Percentiles rank a stretch among this genome's conserved stretches.
These are phyloP conservation scores for Schizotus pectinicornis DNA, from an alignment of 2,888 invertebrate genomes.

Conservation along the genomic window DNA sequence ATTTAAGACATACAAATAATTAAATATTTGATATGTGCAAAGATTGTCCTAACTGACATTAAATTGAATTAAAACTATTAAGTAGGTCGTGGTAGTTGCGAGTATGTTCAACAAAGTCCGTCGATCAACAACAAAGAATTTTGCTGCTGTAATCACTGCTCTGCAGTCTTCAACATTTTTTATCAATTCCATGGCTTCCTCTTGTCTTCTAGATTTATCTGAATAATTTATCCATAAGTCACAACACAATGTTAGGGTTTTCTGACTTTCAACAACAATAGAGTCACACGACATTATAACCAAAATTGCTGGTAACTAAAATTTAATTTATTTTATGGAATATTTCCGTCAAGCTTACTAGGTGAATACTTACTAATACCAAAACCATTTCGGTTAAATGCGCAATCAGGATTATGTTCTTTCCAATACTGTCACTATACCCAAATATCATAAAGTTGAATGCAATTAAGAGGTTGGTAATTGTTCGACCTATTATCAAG, in stretches of 20 bases:
- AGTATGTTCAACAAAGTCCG: neutral
- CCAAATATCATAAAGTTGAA: too few relatives aligned
- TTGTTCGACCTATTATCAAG: too few relatives aligned
- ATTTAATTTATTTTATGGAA: neutral
- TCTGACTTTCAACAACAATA: neutral
- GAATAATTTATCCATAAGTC: neutral
- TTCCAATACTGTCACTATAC: too few relatives aligned
- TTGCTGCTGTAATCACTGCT: neutral
- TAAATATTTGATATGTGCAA: too few relatives aligned
- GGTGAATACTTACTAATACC: too few relatives aligned
- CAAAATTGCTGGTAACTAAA: neutral
- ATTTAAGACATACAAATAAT: too few relatives aligned
- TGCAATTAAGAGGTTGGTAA: too few relatives aligned
- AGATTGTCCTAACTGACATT: neutral
- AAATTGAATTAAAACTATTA: neutral
- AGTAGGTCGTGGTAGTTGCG: neutral
- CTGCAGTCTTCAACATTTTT: neutral
- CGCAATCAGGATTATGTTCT: too few relatives aligned
- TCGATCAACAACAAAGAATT: neutral
- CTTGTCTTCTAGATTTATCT: neutral
- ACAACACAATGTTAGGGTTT: neutral
- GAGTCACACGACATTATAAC: neutral
- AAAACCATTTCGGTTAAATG: too few relatives aligned
- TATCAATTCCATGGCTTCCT: neutral
- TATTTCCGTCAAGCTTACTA: too few relatives aligned